Evolutionary conservation across 1,140 invertebrate species (phyloP).

Genomic region (Eurosta solidaginis): DNA sequence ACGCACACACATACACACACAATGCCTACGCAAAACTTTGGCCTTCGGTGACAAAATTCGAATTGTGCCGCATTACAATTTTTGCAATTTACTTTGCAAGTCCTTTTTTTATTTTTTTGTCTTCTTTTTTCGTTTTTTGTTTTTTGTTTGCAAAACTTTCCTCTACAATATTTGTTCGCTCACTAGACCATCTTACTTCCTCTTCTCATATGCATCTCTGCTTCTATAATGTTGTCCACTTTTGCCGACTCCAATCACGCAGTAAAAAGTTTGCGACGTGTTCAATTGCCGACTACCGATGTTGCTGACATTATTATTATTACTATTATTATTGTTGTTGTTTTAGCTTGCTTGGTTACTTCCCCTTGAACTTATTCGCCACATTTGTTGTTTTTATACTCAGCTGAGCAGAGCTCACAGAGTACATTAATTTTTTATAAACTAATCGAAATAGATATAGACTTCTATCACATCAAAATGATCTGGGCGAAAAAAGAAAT

Average conservation of each 20-base stretch:
- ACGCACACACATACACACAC: no score
- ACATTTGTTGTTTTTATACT: background rate
- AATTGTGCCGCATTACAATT: background rate
- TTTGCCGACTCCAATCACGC: slow-evolving; percentile 26
- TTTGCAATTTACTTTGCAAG: no score
- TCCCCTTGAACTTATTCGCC: background rate
- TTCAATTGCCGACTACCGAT: slow-evolving; percentile 26
- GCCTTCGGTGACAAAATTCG: background rate
- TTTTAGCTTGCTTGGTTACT: background rate
- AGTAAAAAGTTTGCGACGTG: slow-evolving; percentile 26
- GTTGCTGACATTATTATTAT: background rate
- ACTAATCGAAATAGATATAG: no score
- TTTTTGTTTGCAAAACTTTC: no score
- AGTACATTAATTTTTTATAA: no score
- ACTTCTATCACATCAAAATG: no score
- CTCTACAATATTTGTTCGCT: background rate
- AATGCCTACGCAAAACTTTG: background rate
- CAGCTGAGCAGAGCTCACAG: no score
- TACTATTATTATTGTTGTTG: background rate
- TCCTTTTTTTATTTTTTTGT: no score
- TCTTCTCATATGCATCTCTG: background rate
- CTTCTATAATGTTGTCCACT: background rate
- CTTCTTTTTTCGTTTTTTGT: background rate
- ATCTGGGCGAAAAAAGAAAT: no score
- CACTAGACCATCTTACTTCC: no score